Evolutionary conservation across 23 tunicate species (phyloP).

Genomic region (Ascidia mentula): DNA sequence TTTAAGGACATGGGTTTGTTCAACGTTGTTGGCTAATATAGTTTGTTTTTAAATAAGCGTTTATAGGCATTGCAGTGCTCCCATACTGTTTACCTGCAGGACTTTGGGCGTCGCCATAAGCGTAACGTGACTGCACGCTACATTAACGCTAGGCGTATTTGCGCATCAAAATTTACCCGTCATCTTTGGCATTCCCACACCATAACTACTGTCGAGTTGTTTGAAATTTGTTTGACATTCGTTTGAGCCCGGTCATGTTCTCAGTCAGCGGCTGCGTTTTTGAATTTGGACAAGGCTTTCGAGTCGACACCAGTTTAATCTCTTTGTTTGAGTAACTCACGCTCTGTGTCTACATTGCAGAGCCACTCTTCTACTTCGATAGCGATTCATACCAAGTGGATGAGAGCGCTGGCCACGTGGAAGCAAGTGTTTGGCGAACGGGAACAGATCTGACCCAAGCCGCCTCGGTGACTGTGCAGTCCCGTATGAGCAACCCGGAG

Average conservation of each 20-base stretch:
- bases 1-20: too few relatives aligned
- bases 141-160: too few relatives aligned
- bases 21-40: too few relatives aligned
- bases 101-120: too few relatives aligned
- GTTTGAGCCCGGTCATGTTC: background rate
- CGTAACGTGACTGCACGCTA: too few relatives aligned
- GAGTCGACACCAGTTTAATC: background rate
- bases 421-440: slow-evolving; percentile 85
- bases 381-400: slow-evolving; percentile 66
- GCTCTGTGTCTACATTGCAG: slow-evolving; percentile 22
- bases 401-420: slow-evolving; percentile 94
- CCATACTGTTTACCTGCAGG: too few relatives aligned
- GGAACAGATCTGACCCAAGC: slow-evolving; percentile 88
- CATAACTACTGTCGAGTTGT: background rate
- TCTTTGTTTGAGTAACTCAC: background rate
- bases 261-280: background rate
- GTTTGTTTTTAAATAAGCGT: too few relatives aligned
- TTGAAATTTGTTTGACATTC: background rate
- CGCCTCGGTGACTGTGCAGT: slow-evolving; percentile 89
- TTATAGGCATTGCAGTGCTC: too few relatives aligned
- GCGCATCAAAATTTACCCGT: too few relatives aligned
- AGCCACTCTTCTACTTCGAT: slow-evolving; percentile 90
- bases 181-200: too few relatives aligned
- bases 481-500: slow-evolving; percentile 78
- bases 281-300: background rate